These are phyloP conservation scores for Chelonia mydas DNA, from an alignment of 2,797 vertebrate species.

Conservation along the genomic window DNA sequence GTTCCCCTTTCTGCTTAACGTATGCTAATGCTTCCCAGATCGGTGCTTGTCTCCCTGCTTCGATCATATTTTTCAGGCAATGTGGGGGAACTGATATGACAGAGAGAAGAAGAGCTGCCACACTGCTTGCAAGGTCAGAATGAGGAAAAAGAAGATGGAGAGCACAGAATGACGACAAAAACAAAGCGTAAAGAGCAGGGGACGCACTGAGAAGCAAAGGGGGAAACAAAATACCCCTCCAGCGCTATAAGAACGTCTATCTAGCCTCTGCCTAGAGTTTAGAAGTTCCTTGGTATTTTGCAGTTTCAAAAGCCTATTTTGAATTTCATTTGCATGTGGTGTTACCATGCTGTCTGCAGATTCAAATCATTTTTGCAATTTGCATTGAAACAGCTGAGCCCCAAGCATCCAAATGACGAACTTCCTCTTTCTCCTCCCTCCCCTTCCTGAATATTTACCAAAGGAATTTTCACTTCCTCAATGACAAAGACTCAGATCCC, in stretches of 20 bases:
- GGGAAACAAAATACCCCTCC: not conserved
- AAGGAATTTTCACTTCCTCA: conserved; percentile 70
- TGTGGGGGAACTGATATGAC: not conserved
- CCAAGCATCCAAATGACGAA: conserved; percentile 41
- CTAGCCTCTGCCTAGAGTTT: not conserved
- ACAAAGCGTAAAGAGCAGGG: not conserved
- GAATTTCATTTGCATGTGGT: conserved; percentile 13
- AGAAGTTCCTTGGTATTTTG: conserved; percentile 23
- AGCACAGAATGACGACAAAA: conserved; percentile 10
- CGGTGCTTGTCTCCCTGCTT: not conserved
- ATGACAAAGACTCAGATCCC: not conserved
- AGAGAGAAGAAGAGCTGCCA: not conserved
- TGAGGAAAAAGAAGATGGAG: not conserved
- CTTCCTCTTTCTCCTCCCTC: conserved; percentile 70
- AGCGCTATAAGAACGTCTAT: not conserved
- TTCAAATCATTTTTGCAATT: conserved; percentile 26
- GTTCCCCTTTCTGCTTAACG: not conserved
- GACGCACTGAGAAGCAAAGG: conserved; percentile 41
- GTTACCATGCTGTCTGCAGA: not conserved
- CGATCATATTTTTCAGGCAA: not conserved
- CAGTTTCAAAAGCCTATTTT: conserved; percentile 19
- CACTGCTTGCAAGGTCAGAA: not conserved
- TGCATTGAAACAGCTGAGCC: conserved; percentile 12
- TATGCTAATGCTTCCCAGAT: not conserved
- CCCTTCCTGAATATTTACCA: conserved; percentile 55